phyloP scores from a whole-genome alignment of 2,113 vertebrate species.

The Lipophrys pholis region DNA sequence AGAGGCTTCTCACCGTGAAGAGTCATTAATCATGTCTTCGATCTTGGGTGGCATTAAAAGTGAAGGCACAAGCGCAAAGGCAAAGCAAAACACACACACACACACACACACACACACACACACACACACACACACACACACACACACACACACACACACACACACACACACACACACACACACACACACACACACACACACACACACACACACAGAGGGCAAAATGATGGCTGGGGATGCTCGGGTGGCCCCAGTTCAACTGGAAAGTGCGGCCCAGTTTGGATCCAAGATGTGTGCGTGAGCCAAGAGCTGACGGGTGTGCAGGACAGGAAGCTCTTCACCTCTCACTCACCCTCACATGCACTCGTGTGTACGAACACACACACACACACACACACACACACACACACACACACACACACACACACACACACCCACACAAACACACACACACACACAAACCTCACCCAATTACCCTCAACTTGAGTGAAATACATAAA shows the following conservation, averaged over 20 bases:
- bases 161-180: constrained; percentile 6
- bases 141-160: constrained; percentile 24
- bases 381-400: constrained; percentile 4
- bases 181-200: constrained; percentile 12
- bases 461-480: constrained; percentile 62
- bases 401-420: constrained; percentile 39
- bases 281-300: constrained; percentile 64
- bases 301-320: constrained; percentile 66
- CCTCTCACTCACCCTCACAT: constrained; percentile 28
- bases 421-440: too few relatives aligned
- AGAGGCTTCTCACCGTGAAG: constrained; percentile 63
- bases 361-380: too few relatives aligned
- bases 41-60: constrained; percentile 62
- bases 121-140: constrained; percentile 24
- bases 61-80: constrained; percentile 2
- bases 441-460: constrained; percentile 14
- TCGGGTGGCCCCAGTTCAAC: constrained; percentile 73
- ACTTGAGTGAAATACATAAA: constrained; percentile 40
- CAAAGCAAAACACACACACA: constrained; percentile 8
- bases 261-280: constrained; percentile 72
- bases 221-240: constrained; percentile 35
- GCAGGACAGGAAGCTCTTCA: constrained; percentile 66
- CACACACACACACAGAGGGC: constrained; percentile 15
- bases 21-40: constrained; percentile 81
- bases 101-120: constrained; percentile 26